Evolutionary conservation across 2,113 vertebrate species (phyloP).

Genomic region (Otocyon megalotis): DNA sequence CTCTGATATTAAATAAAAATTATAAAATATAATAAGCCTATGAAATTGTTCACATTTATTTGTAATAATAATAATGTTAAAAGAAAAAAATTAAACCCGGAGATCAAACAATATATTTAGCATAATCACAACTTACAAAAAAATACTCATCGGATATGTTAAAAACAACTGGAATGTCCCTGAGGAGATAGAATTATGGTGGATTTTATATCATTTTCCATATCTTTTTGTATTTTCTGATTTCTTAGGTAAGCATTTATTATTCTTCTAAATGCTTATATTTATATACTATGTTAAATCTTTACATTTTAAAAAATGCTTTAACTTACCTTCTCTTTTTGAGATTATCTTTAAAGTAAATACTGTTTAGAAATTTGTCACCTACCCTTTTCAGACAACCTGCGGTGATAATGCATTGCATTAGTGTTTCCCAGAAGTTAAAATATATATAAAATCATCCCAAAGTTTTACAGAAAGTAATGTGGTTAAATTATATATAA

Average conservation of each 20-base stretch:
- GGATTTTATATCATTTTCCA: background rate
- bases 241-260: background rate
- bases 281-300: background rate
- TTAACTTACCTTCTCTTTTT: background rate
- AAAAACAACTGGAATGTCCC: background rate
- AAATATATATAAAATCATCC: background rate
- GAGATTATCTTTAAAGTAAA: slow-evolving; percentile 9
- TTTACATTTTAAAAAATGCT: background rate
- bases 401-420: background rate
- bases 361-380: background rate
- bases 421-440: background rate
- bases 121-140: background rate
- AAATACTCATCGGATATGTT: background rate
- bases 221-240: background rate
- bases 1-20: background rate
- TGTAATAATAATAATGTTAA: background rate
- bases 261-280: background rate
- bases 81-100: background rate
- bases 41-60: background rate
- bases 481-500: background rate
- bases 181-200: background rate
- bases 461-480: background rate
- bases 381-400: background rate
- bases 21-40: background rate
- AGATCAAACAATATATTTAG: background rate